phyloP scores from a whole-genome alignment of 2,888 invertebrate species.

The Amphipyra tragopoginis region DNA sequence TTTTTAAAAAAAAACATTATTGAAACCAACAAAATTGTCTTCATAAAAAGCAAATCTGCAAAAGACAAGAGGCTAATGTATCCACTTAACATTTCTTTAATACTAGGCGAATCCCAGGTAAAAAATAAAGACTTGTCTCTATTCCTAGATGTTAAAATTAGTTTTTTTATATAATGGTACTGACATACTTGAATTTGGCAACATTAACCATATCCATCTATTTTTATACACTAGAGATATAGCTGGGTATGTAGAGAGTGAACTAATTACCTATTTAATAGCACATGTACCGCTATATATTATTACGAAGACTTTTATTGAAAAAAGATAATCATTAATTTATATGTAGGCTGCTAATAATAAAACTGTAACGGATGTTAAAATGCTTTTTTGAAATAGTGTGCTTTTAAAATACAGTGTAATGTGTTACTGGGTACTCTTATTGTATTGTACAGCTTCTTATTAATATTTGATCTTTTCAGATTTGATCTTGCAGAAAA shows the following conservation, averaged over 20 bases:
- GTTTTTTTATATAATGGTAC: constrained; percentile 46
- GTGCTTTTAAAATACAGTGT: too few species aligned
- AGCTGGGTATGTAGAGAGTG: constrained; percentile 25
- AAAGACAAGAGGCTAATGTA: not conserved
- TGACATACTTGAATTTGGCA: constrained; percentile 57
- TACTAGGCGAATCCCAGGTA: constrained; percentile 23
- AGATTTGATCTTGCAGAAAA: too few species aligned
- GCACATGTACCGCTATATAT: not conserved
- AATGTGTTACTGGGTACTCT: too few species aligned
- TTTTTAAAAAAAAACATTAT: too few species aligned
- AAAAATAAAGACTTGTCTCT: constrained; percentile 11
- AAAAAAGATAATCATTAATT: too few species aligned
- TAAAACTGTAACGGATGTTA: too few species aligned
- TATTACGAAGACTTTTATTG: too few species aligned
- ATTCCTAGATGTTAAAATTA: constrained; percentile 42
- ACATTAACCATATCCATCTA: constrained; percentile 51
- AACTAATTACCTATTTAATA: constrained; percentile 41
- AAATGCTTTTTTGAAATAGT: too few species aligned
- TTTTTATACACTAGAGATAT: constrained; percentile 35
- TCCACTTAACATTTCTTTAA: not conserved
- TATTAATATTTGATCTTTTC: too few species aligned
- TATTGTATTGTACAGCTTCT: too few species aligned
- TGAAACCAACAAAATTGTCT: not conserved
- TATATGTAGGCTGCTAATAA: too few species aligned
- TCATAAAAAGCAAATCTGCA: not conserved